These are phyloP conservation scores for Acrobeloides nanus DNA, from an alignment of 2,888 invertebrate species.

Conservation along the genomic window DNA sequence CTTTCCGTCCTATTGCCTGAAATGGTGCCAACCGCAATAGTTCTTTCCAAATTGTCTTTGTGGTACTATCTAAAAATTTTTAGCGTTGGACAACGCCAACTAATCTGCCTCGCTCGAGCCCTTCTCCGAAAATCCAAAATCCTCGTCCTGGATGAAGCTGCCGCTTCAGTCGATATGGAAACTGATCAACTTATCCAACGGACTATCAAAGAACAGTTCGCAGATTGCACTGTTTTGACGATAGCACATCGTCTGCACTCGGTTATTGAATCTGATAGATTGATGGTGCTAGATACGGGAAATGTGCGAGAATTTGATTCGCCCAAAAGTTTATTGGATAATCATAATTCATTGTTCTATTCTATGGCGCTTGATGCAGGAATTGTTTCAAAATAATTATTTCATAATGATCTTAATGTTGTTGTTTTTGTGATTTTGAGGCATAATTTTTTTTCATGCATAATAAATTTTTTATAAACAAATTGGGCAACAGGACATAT, in stretches of 20 bases:
- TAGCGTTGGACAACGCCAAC: conserved; percentile 49
- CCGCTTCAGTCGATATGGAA: conserved; percentile 57
- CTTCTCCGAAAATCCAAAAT: conserved; percentile 36
- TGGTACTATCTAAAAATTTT: not conserved
- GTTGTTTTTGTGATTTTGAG: no score
- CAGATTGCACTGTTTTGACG: conserved; percentile 65
- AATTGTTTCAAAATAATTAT: no score
- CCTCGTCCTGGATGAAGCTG: conserved; percentile 63
- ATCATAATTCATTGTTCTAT: conserved; percentile 65
- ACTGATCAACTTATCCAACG: conserved; percentile 12
- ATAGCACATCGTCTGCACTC: conserved; percentile 66
- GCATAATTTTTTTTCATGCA: no score
- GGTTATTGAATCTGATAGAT: conserved; percentile 70
- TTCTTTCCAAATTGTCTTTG: no score
- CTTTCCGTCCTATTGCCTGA: no score
- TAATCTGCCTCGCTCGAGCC: conserved; percentile 48
- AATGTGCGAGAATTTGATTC: conserved; percentile 66
- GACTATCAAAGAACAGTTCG: conserved; percentile 70
- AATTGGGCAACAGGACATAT: no score
- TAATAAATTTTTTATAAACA: no score
- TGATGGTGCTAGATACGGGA: conserved; percentile 71
- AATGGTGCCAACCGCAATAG: no score
- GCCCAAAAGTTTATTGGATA: conserved; percentile 64
- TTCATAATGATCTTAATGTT: no score
- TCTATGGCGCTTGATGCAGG: conserved; percentile 58